phyloP scores from a whole-genome alignment of 2,888 invertebrate species.

The Cartodere bifasciata region DNA sequence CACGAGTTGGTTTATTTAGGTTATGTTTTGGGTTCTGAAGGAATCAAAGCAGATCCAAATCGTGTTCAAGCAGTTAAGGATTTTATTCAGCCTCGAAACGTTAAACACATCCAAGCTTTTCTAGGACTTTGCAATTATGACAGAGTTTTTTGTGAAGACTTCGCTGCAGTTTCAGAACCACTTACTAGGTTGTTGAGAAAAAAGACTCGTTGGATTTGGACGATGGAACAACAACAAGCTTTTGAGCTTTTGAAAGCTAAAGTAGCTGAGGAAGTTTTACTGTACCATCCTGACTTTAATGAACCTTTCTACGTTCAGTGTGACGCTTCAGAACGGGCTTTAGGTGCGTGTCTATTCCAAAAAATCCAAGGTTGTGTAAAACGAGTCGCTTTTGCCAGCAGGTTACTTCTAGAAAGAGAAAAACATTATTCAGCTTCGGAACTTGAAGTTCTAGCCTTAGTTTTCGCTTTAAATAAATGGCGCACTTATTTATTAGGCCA shows the following conservation, averaged over 20 bases:
- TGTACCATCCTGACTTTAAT: constrained; percentile 3
- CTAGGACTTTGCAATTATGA: constrained; percentile 4
- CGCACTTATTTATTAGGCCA: constrained; percentile 4
- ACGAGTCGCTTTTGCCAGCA: constrained; percentile 4
- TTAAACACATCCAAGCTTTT: constrained; percentile 2
- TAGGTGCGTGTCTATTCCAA: constrained; percentile 6
- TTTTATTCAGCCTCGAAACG: constrained; percentile 11
- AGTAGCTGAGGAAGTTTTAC: constrained; percentile 1
- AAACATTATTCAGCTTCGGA: constrained; percentile 1
- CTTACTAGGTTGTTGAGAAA: constrained; percentile 4
- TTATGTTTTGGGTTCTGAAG: constrained; percentile 1
- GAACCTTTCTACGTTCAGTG: constrained; percentile 3
- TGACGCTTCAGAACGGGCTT: constrained; percentile 4
- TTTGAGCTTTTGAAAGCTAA: constrained; percentile 5
- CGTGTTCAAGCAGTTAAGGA: constrained; percentile 14
- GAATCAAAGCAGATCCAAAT: constrained; percentile 12
- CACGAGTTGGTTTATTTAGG: background rate
- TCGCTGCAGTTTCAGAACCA: background rate
- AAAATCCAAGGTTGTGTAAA: constrained; percentile 1
- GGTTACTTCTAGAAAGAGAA: constrained; percentile 1
- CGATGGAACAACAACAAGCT: background rate
- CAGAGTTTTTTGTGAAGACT: constrained; percentile 5
- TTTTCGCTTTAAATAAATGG: constrained; percentile 6
- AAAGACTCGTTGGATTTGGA: constrained; percentile 4
- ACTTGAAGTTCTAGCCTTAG: constrained; percentile 3